Evolutionary conservation across 2,113 vertebrate genomes (phyloP), one percentile per base, ranked within the genome.

Genomic region (Ammospiza nelsoni): DNA sequence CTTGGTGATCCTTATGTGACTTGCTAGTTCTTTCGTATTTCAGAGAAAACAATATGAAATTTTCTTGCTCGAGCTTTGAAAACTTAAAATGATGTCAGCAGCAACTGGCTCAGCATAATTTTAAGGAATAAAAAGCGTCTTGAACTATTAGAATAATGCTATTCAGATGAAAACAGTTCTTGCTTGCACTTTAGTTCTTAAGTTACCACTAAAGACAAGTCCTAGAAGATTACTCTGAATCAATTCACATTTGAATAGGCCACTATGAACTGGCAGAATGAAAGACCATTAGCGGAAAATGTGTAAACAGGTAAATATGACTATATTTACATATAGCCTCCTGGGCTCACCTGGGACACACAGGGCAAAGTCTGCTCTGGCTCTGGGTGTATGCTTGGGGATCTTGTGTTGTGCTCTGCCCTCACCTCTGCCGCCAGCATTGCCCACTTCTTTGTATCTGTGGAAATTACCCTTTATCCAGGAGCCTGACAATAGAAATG

Each of bases 351-450:
- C 13, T 52, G 33, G 37, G 16, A 69, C 33, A 35, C 3, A 3
- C 2, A 61, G 21, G 15, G 29, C 23, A 57, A 44, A 65, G n/a
- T 20, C 25, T 87, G 8, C 12, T 20, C 9, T 65, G 27, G 33
- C 5, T 54, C 48, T 51, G 25, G 2, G 12, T 66, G 6, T 12
- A 2, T 4, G 0, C 10, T 1, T 49, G 3, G 16, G 18, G 18
- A 33, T 43, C 23, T 16, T n/a, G 18, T n/a, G 6, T 15, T 71
- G 2, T 69, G 14, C 29, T 27, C 13, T n/a, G 14, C 44, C 9
- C 11, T 44, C 9, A 19, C 13, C 2, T 29, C 3, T 1, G 0
- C 6, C 74, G 23, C 20, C 33, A 66, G 2, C 6, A 52, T 71
- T 5, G 1, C 31, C 14, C 7, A 21, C 3, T 33, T 9, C 3